Evolutionary conservation across 2,797 vertebrate species (phyloP).

Genomic region (Halcyon smyrnensis): DNA sequence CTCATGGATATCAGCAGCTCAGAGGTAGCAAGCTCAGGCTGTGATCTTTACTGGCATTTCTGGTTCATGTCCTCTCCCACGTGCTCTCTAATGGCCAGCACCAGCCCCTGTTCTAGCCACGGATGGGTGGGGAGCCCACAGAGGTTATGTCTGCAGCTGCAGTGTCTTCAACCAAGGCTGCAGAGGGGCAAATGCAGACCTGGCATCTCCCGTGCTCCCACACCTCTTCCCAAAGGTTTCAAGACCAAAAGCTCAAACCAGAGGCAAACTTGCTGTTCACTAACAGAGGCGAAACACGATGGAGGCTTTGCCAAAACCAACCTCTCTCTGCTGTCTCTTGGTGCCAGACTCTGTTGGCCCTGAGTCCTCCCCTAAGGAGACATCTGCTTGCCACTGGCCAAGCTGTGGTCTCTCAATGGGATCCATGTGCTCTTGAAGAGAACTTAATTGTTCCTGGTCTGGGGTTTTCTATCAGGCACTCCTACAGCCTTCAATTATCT

Average conservation of each 20-base stretch:
- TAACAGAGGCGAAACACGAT: neutral
- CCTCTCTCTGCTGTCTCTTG: neutral
- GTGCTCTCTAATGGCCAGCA: neutral
- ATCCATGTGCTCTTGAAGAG: constrained; percentile 6
- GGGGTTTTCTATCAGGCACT: neutral
- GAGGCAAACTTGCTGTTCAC: neutral
- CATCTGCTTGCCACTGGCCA: neutral
- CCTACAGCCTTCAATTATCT: constrained; percentile 26
- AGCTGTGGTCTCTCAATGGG: neutral
- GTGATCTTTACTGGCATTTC: neutral
- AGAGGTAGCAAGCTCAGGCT: neutral
- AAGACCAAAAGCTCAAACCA: neutral
- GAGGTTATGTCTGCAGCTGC: neutral
- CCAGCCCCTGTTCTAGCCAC: neutral
- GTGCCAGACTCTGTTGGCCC: neutral
- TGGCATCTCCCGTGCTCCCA: neutral
- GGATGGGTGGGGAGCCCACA: fast-evolving
- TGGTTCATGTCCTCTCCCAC: neutral
- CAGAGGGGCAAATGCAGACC: neutral
- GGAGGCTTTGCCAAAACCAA: neutral
- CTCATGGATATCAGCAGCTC: neutral
- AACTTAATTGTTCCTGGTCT: neutral
- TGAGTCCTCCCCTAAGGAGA: neutral
- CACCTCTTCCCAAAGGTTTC: neutral
- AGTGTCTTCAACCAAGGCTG: neutral